Conservation (phyloP, 2,888 invertebrate species). For the Ashinkailepas kermadecensis region DNA sequence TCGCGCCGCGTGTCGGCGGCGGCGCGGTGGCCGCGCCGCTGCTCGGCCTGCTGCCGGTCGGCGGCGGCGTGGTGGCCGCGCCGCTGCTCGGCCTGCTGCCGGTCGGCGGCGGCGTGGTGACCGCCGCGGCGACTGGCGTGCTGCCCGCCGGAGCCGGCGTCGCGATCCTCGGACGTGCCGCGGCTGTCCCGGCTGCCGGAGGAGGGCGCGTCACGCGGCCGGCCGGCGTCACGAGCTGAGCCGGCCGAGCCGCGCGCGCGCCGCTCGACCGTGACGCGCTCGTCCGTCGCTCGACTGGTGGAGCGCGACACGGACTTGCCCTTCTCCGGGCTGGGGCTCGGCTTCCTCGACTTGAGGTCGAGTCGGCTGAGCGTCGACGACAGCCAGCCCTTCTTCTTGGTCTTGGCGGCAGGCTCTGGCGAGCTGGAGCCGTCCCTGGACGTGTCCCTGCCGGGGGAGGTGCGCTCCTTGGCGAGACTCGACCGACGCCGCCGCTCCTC, state of each 20-base stretch:
- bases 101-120: not conserved
- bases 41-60: too few relatives aligned
- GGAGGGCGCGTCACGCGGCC: not conserved
- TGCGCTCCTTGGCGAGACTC: not conserved
- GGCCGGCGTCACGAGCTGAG: not conserved
- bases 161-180: slow-evolving; percentile 10
- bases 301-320: too few relatives aligned
- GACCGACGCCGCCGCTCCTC: not conserved
- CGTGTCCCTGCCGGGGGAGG: not conserved
- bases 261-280: not conserved
- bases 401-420: slow-evolving; percentile 20
- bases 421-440: not conserved
- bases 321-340: too few relatives aligned
- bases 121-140: not conserved
- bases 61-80: not conserved
- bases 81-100: not conserved
- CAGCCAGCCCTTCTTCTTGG: slow-evolving; percentile 29
- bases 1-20: not conserved
- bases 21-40: not conserved
- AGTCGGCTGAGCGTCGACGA: slow-evolving; percentile 30
- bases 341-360: slow-evolving; percentile 23
- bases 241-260: not conserved
- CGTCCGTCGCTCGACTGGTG: not conserved
- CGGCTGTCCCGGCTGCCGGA: not conserved
- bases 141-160: not conserved